Conservation (phyloP, 2,797 vertebrate genomes). For the Onychomys torridus region DNA sequence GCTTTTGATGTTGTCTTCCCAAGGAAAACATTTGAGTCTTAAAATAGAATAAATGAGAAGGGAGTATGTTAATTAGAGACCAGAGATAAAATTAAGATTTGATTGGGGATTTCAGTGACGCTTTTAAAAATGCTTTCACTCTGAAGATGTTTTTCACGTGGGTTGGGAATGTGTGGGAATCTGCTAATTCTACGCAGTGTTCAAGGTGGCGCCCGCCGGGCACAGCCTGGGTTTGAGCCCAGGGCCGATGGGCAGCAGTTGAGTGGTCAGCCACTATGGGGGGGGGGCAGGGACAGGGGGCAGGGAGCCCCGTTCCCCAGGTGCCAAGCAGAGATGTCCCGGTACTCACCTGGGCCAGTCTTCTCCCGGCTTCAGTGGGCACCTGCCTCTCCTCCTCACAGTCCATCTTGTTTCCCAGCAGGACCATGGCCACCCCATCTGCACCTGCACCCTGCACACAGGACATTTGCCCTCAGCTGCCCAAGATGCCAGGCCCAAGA, state of each 20-base stretch:
- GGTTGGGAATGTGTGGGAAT: background rate
- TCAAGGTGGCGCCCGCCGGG: fast-evolving
- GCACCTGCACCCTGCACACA: conserved; percentile 89
- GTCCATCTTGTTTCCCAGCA: conserved; percentile 96
- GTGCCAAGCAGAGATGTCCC: fast-evolving
- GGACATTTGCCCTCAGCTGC: background rate
- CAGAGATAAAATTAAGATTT: conserved; percentile 64
- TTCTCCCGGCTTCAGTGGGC: conserved; percentile 87
- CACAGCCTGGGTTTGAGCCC: background rate
- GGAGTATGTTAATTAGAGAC: conserved; percentile 71
- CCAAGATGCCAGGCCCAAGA: background rate
- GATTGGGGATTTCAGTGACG: conserved; percentile 60
- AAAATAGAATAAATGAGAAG: conserved; percentile 77
- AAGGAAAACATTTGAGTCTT: conserved; percentile 63
- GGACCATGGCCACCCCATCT: conserved; percentile 88
- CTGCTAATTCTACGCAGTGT: background rate
- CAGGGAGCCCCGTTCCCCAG: background rate
- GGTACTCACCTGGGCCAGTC: conserved; percentile 91
- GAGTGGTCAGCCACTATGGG: background rate
- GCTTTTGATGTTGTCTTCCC: conserved; percentile 61
- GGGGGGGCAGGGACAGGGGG: background rate
- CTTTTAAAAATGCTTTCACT: conserved; percentile 20
- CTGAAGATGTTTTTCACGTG: background rate
- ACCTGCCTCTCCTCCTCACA: conserved; percentile 87
- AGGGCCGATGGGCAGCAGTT: background rate